Evolutionary conservation across 2,888 invertebrate species (phyloP).

Genomic region (Drosophila mulleri): DNA sequence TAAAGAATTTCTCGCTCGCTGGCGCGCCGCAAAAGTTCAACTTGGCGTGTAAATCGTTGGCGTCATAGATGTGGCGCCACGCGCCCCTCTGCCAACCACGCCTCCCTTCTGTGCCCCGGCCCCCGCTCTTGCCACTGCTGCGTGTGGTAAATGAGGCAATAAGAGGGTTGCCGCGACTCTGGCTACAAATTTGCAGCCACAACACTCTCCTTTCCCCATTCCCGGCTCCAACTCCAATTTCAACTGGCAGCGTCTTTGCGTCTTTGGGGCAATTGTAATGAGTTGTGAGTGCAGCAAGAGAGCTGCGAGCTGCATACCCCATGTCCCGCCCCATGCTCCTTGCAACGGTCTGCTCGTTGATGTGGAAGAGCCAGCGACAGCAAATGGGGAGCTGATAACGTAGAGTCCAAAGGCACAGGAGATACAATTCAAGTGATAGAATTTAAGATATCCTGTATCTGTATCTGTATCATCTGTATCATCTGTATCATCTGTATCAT

Average conservation of each 20-base stretch:
- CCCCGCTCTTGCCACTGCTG: not conserved
- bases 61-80: conserved; percentile 48
- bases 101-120: not conserved
- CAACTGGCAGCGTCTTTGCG: conserved; percentile 24
- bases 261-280: conserved; percentile 46
- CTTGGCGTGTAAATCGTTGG: conserved; percentile 63
- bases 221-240: not conserved
- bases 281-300: conserved; percentile 37
- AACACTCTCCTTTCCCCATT: conserved; percentile 1
- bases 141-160: conserved; percentile 63
- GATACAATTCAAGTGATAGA: not conserved
- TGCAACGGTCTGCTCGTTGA: conserved; percentile 36
- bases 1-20: conserved; percentile 35
- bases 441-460: conserved; percentile 6
- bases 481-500: not conserved
- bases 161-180: conserved; percentile 30
- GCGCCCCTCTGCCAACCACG: not conserved
- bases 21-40: conserved; percentile 47
- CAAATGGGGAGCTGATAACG: conserved; percentile 48
- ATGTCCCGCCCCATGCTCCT: conserved; percentile 1
- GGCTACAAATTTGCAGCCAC: conserved; percentile 25
- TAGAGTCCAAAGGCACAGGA: conserved; percentile 10
- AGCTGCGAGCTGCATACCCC: conserved; percentile 10
- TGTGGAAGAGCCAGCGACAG: conserved; percentile 52
- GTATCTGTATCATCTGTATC: conserved; percentile 2